A percentile compares a stretch with the other conserved stretches of the same genome.
phyloP scores from a whole-genome alignment of 1,140 invertebrate genomes.

The Trinorchestia longiramus region DNA sequence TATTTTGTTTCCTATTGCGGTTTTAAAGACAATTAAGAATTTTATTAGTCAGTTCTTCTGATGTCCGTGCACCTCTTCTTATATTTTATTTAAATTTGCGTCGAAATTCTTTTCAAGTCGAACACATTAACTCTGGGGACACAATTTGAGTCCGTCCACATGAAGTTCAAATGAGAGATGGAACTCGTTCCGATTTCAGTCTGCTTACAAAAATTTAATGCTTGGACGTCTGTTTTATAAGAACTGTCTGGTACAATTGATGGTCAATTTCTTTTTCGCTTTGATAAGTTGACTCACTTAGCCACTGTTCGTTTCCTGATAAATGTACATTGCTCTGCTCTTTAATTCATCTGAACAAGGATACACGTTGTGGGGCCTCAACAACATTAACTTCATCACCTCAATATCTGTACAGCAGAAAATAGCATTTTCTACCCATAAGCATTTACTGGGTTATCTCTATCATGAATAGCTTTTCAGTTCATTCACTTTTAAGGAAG shows the following conservation, averaged over 20 bases:
- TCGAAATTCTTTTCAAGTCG: too few species aligned
- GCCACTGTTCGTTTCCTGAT: neutral
- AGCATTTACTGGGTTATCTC: neutral
- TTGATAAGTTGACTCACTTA: neutral
- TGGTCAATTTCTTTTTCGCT: neutral
- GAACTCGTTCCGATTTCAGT: neutral
- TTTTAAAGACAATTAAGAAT: too few species aligned
- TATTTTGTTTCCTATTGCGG: too few species aligned
- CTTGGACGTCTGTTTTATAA: neutral
- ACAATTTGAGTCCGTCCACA: neutral
- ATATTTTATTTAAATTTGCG: too few species aligned
- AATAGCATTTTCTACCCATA: neutral
- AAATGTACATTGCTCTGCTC: neutral
- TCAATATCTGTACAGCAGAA: neutral
- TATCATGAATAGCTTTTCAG: neutral
- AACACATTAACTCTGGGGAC: too few species aligned
- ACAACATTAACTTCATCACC: neutral
- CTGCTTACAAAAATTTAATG: neutral
- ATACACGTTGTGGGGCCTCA: neutral
- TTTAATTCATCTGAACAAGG: neutral
- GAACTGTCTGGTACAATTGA: neutral
- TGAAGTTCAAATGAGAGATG: too few species aligned
- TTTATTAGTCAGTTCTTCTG: too few species aligned
- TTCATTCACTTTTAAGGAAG: neutral
- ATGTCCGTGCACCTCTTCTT: too few species aligned